These are phyloP conservation scores for Cercopithecus mona DNA, from an alignment of 2,113 vertebrate genomes.

Conservation along the genomic window DNA sequence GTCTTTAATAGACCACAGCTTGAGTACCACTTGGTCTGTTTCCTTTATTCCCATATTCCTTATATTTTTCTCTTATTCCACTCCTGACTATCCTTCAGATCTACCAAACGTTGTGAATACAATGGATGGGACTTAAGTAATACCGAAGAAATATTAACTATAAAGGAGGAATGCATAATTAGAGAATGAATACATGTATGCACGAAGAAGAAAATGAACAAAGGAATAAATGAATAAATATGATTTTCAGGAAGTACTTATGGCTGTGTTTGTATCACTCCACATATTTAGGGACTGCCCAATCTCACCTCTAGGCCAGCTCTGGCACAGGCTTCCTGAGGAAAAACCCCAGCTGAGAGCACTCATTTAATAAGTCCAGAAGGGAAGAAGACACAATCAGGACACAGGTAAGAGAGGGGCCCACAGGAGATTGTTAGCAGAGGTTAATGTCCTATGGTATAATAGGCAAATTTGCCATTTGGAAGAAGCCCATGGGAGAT, in stretches of 20 bases:
- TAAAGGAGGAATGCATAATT: neutral
- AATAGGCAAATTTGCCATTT: conserved; percentile 9
- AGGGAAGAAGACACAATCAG: conserved; percentile 8
- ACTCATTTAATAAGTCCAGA: conserved; percentile 37
- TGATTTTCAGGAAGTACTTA: neutral
- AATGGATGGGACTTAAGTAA: neutral
- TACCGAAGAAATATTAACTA: neutral
- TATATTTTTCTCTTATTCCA: neutral
- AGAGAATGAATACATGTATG: neutral
- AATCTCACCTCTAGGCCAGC: neutral
- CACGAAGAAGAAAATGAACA: neutral
- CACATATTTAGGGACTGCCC: neutral
- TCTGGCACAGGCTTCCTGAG: neutral
- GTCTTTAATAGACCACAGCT: neutral
- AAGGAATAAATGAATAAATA: neutral
- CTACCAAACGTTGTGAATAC: neutral
- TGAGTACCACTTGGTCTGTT: neutral
- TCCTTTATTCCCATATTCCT: neutral
- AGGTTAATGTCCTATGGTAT: neutral
- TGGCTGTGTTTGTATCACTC: neutral
- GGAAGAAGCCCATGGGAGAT: conserved; percentile 1
- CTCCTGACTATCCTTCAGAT: neutral
- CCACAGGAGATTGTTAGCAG: conserved; percentile 49
- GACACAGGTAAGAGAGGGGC: conserved; percentile 29
- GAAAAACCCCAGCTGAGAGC: neutral